Base-by-base conservation (phyloP, 2,888 invertebrate species). In the Epistrophe grossulariae region DNA sequence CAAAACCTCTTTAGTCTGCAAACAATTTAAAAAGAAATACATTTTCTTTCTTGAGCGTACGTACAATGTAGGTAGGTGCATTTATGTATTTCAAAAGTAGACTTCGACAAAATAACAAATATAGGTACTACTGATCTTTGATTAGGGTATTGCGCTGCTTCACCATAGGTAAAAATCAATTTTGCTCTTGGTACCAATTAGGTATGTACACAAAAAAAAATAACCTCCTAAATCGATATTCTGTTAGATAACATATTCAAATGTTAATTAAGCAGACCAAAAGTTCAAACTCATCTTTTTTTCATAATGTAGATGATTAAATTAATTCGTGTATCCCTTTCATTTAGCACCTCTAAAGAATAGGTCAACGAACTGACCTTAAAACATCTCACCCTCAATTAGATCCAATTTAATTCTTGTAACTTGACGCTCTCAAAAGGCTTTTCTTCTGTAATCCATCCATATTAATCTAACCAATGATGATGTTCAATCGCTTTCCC, bases 351-450 rank as follows among this genome's bases (percentile, higher is more conserved):
- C 19, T 19, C 19, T 1, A 15, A 11, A 19, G 5, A 24, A 19
- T 35, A 9, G 19, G 19, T 40, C 60, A 60, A 13, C 40, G 40
- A 60, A 60, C 40, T 19, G 40, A 15, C 60, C 40, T 15, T 40
- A 19, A 19, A 38, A 60, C 24, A 60, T 10, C 10, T 45, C 8
- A 45, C 45, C n/a, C 45, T 45, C 45, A 45, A 45, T 45, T 45
- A 45, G n/a, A 45, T n/a, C 45, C 45, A 45, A 45, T 45, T 45
- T 45, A 45, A 78, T 17, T 52, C 64, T 45, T 76, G 76, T 66
- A 80, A 71, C 66, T 43, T 59, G 71, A 71, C 19, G 57, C 71
- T 19, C 76, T 19, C 35, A 31, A 77, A 74, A 68, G 73, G 72
- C 40, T 45, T 70, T 73, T 45, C 28, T 64, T 64, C 28, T 64